Percentiles rank a stretch among this genome's conserved stretches.
These are phyloP conservation scores for Brachypteracias leptosomus DNA, from an alignment of 2,113 vertebrate genomes.

Conservation along the genomic window DNA sequence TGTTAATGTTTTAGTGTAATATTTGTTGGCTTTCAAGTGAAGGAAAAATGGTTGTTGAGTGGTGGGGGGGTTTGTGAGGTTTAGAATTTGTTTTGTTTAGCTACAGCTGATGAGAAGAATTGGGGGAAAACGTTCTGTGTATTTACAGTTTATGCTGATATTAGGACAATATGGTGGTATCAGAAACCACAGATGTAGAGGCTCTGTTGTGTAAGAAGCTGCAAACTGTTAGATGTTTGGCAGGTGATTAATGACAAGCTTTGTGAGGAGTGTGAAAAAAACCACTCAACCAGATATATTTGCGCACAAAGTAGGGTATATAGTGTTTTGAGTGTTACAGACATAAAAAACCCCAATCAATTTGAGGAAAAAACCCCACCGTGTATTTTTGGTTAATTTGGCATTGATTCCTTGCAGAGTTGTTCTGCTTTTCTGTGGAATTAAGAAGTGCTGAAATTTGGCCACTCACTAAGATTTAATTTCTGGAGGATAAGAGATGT, in stretches of 20 bases:
- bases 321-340: not conserved
- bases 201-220: not conserved
- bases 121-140: not conserved
- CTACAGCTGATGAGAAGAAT: not conserved
- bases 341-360: not conserved
- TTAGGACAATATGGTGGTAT: not conserved
- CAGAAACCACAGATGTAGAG: not conserved
- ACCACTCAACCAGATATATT: fast-evolving
- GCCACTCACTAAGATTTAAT: not conserved
- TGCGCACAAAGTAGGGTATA: not conserved
- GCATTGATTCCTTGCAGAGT: not conserved
- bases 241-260: not conserved
- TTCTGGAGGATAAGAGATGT: not conserved
- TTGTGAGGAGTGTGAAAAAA: not conserved
- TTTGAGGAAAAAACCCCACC: not conserved
- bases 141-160: not conserved
- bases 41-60: not conserved
- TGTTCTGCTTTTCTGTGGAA: not conserved
- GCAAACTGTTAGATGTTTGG: not conserved
- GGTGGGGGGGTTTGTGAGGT: not conserved
- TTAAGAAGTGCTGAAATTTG: not conserved
- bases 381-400: not conserved
- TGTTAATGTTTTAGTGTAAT: not conserved
- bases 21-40: not conserved
- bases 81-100: not conserved